Evolutionary conservation across 2,113 vertebrate species (phyloP), one percentile per base, ranked within the genome.

Genomic region (Irena cyanogastra): DNA sequence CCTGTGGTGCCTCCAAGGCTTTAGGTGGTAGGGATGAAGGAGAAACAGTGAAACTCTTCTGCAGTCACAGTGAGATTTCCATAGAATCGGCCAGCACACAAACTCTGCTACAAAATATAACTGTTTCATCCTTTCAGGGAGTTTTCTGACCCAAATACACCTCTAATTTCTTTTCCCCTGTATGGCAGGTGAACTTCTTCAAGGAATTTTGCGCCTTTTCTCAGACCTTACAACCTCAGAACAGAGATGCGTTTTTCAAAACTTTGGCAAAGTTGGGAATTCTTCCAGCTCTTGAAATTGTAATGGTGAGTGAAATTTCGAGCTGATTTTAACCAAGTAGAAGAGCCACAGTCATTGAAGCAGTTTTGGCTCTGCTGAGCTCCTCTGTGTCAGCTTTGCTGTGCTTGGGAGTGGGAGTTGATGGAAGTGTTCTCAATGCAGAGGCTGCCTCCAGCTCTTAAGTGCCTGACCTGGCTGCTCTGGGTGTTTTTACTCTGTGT

Each of bases 201-300:
- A 99, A 99, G 97, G 99, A 99, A 96, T 99, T 99, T 94, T 99
- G 99, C 97, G 99, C 99, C 9, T 99, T 99, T 98, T 99, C 99
- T 92, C 99, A 99, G 98, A 99, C 99, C 0, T 97, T 99, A 95
- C 99, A 99, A 95, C 99, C 99, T 89, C 99, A 99, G 95, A 99
- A 99, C 97, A 98, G 99, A 93, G 99, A 99, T 30, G 98, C 99
- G 0, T 99, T 99, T 97, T 99, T 99, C 98, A 99, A 99, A 98
- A 99, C 98, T 10, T 97, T 99, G 97, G 99, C 99, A 75, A 99
- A 99, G 93, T 97, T 99, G 65, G 99, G 99, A 92, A 99, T 99
- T 96, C 98, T 99, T 97, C 99, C 99, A 77, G 99, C 99, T 89
- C 98, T 99, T 74, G 99, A 99, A 98, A 99, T 99, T 91, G 99